phyloP scores from a whole-genome alignment of 2,888 invertebrate genomes.

The Trypoxylon attenuatum region DNA sequence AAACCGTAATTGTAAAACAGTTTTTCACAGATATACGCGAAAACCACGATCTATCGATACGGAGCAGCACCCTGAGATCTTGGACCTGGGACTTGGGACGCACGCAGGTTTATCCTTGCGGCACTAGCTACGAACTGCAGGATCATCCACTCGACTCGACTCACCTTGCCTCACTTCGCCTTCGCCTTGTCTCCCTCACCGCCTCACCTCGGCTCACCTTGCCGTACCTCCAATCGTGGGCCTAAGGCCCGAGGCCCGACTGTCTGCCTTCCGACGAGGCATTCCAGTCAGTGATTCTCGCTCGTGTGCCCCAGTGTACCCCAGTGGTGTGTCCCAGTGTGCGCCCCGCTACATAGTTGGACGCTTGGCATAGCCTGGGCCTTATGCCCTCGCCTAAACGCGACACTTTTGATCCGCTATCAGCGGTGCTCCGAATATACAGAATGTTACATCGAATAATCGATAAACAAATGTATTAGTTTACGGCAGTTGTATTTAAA shows the following conservation, averaged over 20 bases:
- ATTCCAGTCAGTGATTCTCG: not conserved
- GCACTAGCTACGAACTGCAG: constrained; percentile 31
- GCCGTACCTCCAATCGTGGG: not conserved
- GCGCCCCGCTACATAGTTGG: no score
- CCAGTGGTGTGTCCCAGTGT: no score
- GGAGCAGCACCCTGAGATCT: constrained; percentile 1
- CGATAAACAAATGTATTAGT: no score
- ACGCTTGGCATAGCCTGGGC: not conserved
- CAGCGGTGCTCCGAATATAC: not conserved
- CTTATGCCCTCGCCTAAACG: not conserved
- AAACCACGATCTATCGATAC: not conserved
- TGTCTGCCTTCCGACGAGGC: not conserved
- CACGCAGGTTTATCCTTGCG: constrained; percentile 22
- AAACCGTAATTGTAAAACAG: not conserved
- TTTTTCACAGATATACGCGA: not conserved
- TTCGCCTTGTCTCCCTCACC: not conserved
- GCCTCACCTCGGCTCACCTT: constrained; percentile 1
- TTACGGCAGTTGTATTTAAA: no score
- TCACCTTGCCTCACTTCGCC: not conserved
- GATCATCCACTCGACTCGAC: constrained; percentile 21
- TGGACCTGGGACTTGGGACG: no score
- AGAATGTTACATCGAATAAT: no score
- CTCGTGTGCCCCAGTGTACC: no score
- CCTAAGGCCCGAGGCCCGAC: not conserved
- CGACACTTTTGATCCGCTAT: not conserved